Base-by-base conservation (phyloP, 2,113 vertebrate genomes). In the Thymallus thymallus region DNA sequence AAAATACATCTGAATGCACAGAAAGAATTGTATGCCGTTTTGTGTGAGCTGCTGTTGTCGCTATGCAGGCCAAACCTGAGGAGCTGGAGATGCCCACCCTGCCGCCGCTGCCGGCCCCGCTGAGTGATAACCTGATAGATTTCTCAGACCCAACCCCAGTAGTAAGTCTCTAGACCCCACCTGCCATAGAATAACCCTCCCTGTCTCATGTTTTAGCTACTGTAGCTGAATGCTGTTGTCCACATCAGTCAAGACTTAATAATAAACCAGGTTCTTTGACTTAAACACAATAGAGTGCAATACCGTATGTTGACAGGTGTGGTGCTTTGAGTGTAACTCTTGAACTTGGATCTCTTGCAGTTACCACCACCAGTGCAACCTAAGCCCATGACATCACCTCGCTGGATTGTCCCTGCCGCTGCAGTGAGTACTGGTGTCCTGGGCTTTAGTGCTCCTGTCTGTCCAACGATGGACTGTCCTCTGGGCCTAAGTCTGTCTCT, bases 121-220 rank as follows among this genome's bases (percentile, higher is more conserved):
- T 92, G 63, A 90, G 94, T 32, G 95, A 98, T 81, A 98, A 98
- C 94, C 93, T 98, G 76, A 96, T 96, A 68, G 96, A 98, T 85
- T 96, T 95, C 88, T 93, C 95, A n/a, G 95, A 97, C 85, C 87
- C 90, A 10, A 74, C 87, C 70, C 92, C 95, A 74, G 89, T 87
- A 84, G 96, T 97, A 93, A 92, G 88, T 84, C 16, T 22, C 22
- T 9, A 29, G 65, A 30, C 22, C 41, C 24, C 46, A 20, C 13
- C 30, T 32, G 5, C 64, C n/a, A 14, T 2, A 16, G 66, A 45
- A 32, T 64, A 63, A 23, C 32, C 58, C 51, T 64, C 16, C 4
- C 18, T 65, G 32, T 1, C 51, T 41, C 14, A 16, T 22, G 30
- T 16, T 41, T 18, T 5, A 51, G 48, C 48, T 16, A 14, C 16